phyloP scores from a whole-genome alignment of 2,113 vertebrate species.

The Cottus gobio region DNA sequence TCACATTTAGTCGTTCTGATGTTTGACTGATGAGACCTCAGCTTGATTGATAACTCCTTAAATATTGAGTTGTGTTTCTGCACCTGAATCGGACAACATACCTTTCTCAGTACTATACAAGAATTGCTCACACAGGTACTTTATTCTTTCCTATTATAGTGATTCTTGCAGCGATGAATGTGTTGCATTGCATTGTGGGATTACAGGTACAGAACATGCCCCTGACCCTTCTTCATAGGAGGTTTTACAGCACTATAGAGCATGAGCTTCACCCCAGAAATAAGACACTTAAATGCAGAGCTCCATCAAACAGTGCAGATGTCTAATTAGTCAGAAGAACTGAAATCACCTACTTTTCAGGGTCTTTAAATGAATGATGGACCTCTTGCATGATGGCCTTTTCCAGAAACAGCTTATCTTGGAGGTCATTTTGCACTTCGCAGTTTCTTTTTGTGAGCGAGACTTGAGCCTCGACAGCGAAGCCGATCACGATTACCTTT shows the following conservation, averaged over 20 bases:
- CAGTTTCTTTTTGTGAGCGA: neutral
- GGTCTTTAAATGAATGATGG: slow-evolving; percentile 1
- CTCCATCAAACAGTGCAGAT: neutral
- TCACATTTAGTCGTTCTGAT: neutral
- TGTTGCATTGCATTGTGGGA: neutral
- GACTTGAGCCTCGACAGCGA: neutral
- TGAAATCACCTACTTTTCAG: neutral
- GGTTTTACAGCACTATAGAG: neutral
- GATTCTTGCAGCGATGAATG: neutral
- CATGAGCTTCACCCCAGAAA: neutral
- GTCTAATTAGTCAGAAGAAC: neutral
- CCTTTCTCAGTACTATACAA: neutral
- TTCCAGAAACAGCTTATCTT: slow-evolving; percentile 1
- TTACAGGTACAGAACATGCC: neutral
- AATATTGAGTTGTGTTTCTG: neutral
- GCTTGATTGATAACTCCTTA: neutral
- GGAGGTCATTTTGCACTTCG: slow-evolving; percentile 15
- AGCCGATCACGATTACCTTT: neutral
- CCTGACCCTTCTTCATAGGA: neutral
- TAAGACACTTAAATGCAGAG: neutral
- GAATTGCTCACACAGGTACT: neutral
- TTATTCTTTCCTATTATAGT: neutral
- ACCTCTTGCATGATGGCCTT: neutral
- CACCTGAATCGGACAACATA: neutral
- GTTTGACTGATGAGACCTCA: neutral